Evolutionary conservation across 2,888 invertebrate genomes (phyloP).

Genomic region (Imbricaverruca yamaguchii): DNA sequence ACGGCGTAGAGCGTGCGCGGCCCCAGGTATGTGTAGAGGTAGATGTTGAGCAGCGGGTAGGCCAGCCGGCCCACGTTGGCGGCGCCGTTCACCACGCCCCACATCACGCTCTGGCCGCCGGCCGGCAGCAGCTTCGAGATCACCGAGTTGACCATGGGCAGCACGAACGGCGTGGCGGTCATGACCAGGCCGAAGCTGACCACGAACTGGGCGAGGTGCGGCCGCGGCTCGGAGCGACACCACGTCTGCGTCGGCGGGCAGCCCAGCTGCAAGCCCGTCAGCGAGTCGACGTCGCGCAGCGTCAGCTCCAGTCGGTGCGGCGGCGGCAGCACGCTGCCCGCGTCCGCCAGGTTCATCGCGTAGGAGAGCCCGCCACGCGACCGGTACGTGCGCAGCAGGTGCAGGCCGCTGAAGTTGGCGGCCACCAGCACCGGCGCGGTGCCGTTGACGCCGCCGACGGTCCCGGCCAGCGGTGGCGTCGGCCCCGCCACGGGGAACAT

Average conservation of each 20-base stretch:
- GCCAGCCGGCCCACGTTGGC: slow-evolving; percentile 17
- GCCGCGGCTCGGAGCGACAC: background rate
- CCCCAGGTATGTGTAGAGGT: slow-evolving; percentile 4
- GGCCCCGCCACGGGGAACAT: slow-evolving; percentile 8
- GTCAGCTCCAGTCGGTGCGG: background rate
- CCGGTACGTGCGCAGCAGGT: background rate
- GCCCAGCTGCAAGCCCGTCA: background rate
- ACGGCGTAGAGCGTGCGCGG: background rate
- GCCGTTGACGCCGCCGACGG: background rate
- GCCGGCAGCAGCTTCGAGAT: background rate
- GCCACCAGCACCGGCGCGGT: background rate
- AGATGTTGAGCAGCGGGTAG: slow-evolving; percentile 17
- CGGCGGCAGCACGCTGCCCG: background rate
- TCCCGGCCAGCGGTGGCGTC: background rate
- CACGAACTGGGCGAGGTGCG: background rate
- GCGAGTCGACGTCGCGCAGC: background rate
- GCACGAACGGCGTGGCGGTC: slow-evolving; percentile 7
- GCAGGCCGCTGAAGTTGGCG: background rate
- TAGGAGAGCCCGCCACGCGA: background rate
- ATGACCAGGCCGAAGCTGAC: slow-evolving; percentile 11
- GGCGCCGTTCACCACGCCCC: slow-evolving; percentile 11
- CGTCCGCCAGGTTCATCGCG: background rate
- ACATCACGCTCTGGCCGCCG: slow-evolving; percentile 4
- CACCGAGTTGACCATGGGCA: slow-evolving; percentile 19
- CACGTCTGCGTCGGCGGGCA: slow-evolving; percentile 1